phyloP scores from a whole-genome alignment of 2,113 vertebrate species.

The Apistogramma diplotaenia region DNA sequence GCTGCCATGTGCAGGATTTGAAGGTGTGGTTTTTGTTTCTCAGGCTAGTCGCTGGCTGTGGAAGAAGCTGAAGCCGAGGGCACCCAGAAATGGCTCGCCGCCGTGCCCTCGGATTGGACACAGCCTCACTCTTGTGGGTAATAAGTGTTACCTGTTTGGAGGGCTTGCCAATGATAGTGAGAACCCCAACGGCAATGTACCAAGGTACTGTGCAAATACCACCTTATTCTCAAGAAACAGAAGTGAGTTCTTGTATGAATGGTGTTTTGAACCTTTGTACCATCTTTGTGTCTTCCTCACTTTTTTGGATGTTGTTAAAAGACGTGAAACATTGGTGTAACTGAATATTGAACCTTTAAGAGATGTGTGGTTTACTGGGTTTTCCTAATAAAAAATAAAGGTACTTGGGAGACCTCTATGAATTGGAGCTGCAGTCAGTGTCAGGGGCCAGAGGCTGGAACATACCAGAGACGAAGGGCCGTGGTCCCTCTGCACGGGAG shows the following conservation, averaged over 20 bases:
- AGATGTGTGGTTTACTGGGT: not conserved
- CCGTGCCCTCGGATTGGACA: conserved; percentile 90
- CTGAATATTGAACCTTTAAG: not conserved
- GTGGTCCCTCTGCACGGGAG: conserved; percentile 87
- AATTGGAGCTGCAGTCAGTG: conserved; percentile 89
- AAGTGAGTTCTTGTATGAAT: not conserved
- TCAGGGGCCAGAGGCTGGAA: conserved; percentile 92
- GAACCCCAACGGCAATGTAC: conserved; percentile 92
- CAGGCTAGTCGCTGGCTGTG: conserved; percentile 97
- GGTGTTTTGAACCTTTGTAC: no score
- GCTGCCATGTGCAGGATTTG: not conserved
- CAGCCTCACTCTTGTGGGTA: conserved; percentile 87
- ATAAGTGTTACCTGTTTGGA: conserved; percentile 92
- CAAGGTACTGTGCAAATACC: conserved; percentile 75
- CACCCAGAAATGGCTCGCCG: conserved; percentile 81
- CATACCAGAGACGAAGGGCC: conserved; percentile 87
- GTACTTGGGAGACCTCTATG: conserved; percentile 94
- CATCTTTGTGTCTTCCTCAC: not conserved
- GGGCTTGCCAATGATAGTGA: conserved; percentile 92
- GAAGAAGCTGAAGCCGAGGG: conserved; percentile 93
- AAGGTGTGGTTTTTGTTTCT: not conserved
- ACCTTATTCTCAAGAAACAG: not conserved
- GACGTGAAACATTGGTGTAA: no score
- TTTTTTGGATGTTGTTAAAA: not conserved
- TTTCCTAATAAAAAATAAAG: conserved; percentile 58